These are phyloP conservation scores for Hippotragus niger DNA, from an alignment of 2,113 vertebrate genomes.

Conservation along the genomic window DNA sequence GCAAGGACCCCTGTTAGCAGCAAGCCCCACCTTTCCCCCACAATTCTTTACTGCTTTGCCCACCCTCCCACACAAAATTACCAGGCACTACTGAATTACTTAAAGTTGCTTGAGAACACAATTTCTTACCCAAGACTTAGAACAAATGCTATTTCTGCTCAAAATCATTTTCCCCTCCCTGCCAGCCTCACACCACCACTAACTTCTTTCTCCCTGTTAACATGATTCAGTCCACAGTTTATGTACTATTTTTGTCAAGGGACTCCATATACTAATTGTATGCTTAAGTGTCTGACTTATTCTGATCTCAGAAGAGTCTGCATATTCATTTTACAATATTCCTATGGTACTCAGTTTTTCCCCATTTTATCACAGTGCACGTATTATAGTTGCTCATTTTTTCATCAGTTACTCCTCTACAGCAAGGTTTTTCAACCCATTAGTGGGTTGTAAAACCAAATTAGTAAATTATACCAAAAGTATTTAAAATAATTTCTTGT, in stretches of 20 bases:
- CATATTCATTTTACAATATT: background rate
- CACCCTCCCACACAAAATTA: background rate
- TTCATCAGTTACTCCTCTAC: background rate
- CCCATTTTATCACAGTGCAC: background rate
- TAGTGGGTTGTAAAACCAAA: background rate
- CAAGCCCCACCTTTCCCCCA: background rate
- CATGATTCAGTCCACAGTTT: background rate
- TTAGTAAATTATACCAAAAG: background rate
- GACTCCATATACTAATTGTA: background rate
- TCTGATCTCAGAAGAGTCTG: background rate
- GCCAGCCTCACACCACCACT: background rate
- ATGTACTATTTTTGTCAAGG: background rate
- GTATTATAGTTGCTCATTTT: background rate
- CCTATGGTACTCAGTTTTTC: background rate
- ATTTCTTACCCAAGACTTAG: background rate
- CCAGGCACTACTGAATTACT: background rate
- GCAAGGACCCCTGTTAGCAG: background rate
- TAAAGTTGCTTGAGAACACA: background rate
- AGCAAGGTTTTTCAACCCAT: background rate
- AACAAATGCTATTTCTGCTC: background rate
- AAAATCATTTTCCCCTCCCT: background rate
- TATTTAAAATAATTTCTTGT: background rate
- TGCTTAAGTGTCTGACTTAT: background rate
- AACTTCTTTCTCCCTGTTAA: background rate
- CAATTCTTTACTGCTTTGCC: background rate